Conservation (phyloP, 2,888 invertebrate genomes). For the Dascillus cervinus region DNA sequence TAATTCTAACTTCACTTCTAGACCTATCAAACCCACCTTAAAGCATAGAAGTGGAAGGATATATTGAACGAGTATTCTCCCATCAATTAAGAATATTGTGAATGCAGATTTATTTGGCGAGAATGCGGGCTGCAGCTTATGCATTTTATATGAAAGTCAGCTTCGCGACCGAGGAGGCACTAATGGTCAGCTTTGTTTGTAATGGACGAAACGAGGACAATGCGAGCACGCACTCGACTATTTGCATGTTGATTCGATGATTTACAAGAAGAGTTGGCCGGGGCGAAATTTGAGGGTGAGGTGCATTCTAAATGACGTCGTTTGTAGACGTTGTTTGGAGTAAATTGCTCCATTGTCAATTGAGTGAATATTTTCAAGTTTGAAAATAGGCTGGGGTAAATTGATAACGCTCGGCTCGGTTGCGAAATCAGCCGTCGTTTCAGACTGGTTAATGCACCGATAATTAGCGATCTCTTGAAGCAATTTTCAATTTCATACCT, state of each 20-base stretch:
- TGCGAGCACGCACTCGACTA: conserved; percentile 16
- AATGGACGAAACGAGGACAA: conserved; percentile 19
- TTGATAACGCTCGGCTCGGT: too few relatives aligned
- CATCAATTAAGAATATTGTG: too few relatives aligned
- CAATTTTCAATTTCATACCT: conserved; percentile 26
- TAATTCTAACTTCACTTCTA: too few relatives aligned
- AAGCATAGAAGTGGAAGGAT: too few relatives aligned
- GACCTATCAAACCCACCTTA: too few relatives aligned
- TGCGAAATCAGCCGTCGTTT: too few relatives aligned
- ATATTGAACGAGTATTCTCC: too few relatives aligned
- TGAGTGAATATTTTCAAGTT: conserved; percentile 1
- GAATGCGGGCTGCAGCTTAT: too few relatives aligned
- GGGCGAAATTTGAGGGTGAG: conserved; percentile 13
- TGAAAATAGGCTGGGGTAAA: not conserved
- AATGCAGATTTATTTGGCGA: too few relatives aligned
- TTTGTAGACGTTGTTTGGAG: conserved; percentile 16
- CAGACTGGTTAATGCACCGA: not conserved
- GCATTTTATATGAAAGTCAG: too few relatives aligned
- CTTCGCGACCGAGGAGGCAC: too few relatives aligned
- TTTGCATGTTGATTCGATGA: conserved; percentile 23
- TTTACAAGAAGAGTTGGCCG: conserved; percentile 16
- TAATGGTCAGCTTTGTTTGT: conserved; percentile 24
- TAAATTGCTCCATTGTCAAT: conserved; percentile 17
- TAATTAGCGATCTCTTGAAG: conserved; percentile 8
- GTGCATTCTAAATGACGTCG: conserved; percentile 19